Base-by-base conservation (phyloP, 2,888 invertebrate genomes). In the Ecliptopera silaceata region DNA sequence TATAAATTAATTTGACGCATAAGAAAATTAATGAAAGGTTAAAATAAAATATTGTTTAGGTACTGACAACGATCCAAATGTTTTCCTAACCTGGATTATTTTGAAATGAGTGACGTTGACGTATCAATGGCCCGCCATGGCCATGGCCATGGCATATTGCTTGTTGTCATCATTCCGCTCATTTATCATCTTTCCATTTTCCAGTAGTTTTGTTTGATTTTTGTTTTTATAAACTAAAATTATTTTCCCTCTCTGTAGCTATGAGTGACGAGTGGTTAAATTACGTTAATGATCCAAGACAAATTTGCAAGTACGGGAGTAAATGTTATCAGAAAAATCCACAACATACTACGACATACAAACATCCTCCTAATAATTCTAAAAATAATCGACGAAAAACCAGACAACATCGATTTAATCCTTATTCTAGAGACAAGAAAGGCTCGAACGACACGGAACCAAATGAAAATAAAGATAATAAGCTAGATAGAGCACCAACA, bases 301-400 rank as follows among this genome's bases (percentile, higher is more conserved):
- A 82, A 38, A 81, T 93, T 42, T 97, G 97, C 80, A 95, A 95
- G 85, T 97, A 96, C 78, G 96, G 96, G 48, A 79, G 77, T 4
- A 93, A 94, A 66, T 97, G 97, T 81, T 97, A 96, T 80, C 96
- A 96, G 75, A 95, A 94, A 75, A 97, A 97, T 88, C 89, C 94
- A 0, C 86, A 89, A 0, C 97, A 97, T 86, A 92, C 92, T 53
- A 86, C 92, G 56, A 95, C 94, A 73, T 97, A 93, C 67, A 96
- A 95, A 82, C 97, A 97, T 81, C 96, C 96, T 10, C 91, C 92
- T 42, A 84, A 63, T 52, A 84, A 77, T 74, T 78, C 61, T 13
- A 71, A 76, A 68, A 72, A 65, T 44, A 71, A 70, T 56, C 38
- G 59, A 20, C 50, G 18, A 3, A 75, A 72, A 48, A 68, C 65